Base-by-base conservation (phyloP, 1,140 invertebrate genomes). In the Galendromus occidentalis region DNA sequence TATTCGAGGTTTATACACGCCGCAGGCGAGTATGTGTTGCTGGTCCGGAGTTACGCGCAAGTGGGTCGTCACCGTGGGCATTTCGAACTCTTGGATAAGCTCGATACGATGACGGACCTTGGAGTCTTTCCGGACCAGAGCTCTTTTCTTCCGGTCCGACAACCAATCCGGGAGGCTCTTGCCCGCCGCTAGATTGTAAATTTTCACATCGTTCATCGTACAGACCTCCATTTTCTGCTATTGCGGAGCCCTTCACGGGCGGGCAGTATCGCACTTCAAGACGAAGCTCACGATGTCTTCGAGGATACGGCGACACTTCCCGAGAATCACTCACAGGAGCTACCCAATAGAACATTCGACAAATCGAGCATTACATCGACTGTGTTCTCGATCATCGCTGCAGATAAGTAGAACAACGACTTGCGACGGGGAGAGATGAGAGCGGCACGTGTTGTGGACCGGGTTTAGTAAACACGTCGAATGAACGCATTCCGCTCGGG, bases 31-130 rank as follows among this genome's bases (percentile, higher is more conserved):
- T 68, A 98, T 84, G 75, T 90, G 96, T 68, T 95, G 84, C 25
- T 87, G 86, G 83, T 99, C 93, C 71, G 81, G 84, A n/a, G 92
- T 88, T 51, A 91, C 80, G 74, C 82, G 81, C 44, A 99, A 82
- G 44, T 82, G 83, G 42, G 84, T 87, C 72, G 90, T 94, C 1
- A 98, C 79, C 67, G 83, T 88, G 65, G 95, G 95, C 95, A 98
- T 99, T 70, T 95, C 89, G 82, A 98, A 98, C 74, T 98, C 95
- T 78, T 99, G 95, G 71, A 99, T 91, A 18, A 99, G 81, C 76
- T 98, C 88, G 69, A 98, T 95, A 72, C 90, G 79, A 70, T 85
- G 82, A 68, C 89, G 80, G 42, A 71, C 39, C n/a, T 66, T 82
- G 59, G 87, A 83, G 85, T 95, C 86, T 75, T 91, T 91, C 71